These are phyloP conservation scores for Calidris pugnax DNA, from an alignment of 2,113 vertebrate species.

Conservation along the genomic window DNA sequence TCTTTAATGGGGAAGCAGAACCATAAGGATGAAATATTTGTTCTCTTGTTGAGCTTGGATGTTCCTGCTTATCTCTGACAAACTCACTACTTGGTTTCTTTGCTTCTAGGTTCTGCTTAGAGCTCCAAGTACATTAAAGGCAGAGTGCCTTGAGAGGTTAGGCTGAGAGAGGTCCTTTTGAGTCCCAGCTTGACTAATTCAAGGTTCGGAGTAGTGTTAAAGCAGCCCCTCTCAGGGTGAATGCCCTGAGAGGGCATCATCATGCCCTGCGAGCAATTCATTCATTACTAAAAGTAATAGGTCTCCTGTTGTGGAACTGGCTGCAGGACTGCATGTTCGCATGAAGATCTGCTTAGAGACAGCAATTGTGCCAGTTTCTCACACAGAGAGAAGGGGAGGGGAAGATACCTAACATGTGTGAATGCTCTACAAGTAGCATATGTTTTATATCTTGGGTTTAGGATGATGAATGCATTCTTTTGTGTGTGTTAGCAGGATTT, in stretches of 20 bases:
- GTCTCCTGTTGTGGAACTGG: background rate
- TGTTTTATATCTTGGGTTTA: conserved; percentile 9
- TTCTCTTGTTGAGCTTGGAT: background rate
- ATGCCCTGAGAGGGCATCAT: background rate
- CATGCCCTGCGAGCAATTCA: background rate
- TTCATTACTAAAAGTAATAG: background rate
- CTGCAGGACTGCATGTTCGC: background rate
- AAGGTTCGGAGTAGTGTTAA: background rate
- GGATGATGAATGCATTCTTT: conserved; percentile 3
- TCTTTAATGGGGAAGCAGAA: background rate
- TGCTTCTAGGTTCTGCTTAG: background rate
- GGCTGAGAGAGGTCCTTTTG: background rate
- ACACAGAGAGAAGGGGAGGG: background rate
- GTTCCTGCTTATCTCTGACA: background rate
- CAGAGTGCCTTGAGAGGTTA: background rate
- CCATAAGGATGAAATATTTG: background rate
- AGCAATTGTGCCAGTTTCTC: background rate
- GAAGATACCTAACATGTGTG: background rate
- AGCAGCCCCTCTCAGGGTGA: background rate
- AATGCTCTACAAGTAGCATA: background rate
- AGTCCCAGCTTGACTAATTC: background rate
- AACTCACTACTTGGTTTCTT: background rate
- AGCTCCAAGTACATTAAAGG: background rate
- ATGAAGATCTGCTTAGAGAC: background rate
- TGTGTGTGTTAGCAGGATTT: background rate